Conservation (phyloP, 2,113 vertebrate genomes). For the Osmerus eperlanus region DNA sequence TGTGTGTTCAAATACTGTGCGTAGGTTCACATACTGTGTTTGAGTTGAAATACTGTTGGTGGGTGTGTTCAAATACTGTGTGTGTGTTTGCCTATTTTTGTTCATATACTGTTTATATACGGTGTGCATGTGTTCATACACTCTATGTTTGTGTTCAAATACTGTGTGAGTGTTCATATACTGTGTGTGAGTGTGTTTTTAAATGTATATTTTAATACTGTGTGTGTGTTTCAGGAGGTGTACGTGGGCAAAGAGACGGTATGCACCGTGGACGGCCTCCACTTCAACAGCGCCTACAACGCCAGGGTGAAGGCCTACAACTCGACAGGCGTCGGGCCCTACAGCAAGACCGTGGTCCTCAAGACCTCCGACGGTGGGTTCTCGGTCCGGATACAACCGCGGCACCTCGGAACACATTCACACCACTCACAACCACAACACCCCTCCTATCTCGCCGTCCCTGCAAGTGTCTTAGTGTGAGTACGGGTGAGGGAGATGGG, state of each 20-base stretch:
- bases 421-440: too few species aligned
- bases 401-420: too few species aligned
- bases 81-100: constrained; percentile 1
- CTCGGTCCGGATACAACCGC: too few species aligned
- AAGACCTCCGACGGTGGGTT: constrained; percentile 91
- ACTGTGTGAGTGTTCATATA: not conserved
- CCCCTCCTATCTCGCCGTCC: too few species aligned
- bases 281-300: constrained; percentile 97
- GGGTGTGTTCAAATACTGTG: not conserved
- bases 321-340: constrained; percentile 84
- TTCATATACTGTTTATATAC: not conserved
- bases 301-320: constrained; percentile 97
- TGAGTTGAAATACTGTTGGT: not conserved
- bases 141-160: not conserved
- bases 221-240: constrained; percentile 79
- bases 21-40: too few species aligned
- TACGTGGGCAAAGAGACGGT: constrained; percentile 97
- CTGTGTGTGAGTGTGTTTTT: constrained; percentile 19
- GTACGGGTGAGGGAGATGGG: too few species aligned
- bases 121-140: not conserved
- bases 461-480: too few species aligned
- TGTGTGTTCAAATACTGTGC: too few species aligned
- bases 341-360: constrained; percentile 95
- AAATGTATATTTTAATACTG: not conserved
- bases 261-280: constrained; percentile 96